These are phyloP conservation scores for Saguinus midas DNA, from an alignment of 2,113 vertebrate genomes.

Conservation along the genomic window DNA sequence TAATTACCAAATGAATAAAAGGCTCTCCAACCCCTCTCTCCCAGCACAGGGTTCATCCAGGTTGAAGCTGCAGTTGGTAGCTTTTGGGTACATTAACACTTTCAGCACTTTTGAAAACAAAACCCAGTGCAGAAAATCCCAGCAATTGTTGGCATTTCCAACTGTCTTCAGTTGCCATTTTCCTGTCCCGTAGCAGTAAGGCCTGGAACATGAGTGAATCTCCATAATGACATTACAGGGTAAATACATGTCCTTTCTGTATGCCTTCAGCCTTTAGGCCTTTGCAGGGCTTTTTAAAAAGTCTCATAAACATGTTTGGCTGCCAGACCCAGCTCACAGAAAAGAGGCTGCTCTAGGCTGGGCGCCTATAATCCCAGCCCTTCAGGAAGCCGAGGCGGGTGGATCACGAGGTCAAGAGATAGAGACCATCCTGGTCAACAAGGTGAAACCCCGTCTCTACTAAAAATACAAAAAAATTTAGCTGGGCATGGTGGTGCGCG, in stretches of 20 bases:
- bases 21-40: not conserved
- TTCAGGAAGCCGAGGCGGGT: too few relatives aligned
- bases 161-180: not conserved
- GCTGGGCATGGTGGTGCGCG: too few relatives aligned
- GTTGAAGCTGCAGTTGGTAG: not conserved
- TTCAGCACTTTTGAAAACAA: constrained; percentile 41
- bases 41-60: not conserved
- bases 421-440: too few relatives aligned
- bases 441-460: too few relatives aligned
- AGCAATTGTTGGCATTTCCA: constrained; percentile 16
- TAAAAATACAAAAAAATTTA: too few relatives aligned
- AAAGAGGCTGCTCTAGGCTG: not conserved
- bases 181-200: not conserved
- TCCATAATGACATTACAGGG: not conserved
- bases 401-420: too few relatives aligned
- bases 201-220: not conserved
- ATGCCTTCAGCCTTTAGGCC: not conserved
- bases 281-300: constrained; percentile 15
- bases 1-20: constrained; percentile 46
- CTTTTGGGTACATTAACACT: not conserved
- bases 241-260: not conserved
- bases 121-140: not conserved
- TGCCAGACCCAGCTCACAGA: not conserved
- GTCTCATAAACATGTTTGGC: constrained; percentile 50
- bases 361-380: too few relatives aligned